A percentile compares a stretch with the other conserved stretches of the same genome.
These are phyloP conservation scores for Ranitomeya imitator DNA, from an alignment of 2,113 vertebrate species.

Conservation along the genomic window DNA sequence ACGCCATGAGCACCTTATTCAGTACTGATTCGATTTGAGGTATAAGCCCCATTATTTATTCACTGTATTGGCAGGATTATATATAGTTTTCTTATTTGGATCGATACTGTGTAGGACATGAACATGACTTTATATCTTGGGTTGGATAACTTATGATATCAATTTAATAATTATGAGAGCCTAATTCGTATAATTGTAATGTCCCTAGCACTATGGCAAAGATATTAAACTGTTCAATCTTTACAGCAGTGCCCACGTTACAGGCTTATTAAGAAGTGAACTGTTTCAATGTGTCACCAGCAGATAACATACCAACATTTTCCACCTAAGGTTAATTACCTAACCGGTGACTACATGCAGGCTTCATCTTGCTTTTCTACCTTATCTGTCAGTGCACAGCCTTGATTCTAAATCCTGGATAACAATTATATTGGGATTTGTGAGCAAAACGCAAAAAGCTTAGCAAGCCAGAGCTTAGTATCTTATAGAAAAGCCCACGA, in stretches of 20 bases:
- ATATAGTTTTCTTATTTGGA: too few species aligned
- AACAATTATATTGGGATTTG: neutral
- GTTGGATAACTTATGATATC: too few species aligned
- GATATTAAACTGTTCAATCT: neutral
- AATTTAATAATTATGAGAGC: too few species aligned
- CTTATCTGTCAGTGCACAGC: constrained; percentile 2
- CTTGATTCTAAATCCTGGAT: neutral
- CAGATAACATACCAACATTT: neutral
- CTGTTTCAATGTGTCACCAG: constrained; percentile 8
- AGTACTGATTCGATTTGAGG: too few species aligned
- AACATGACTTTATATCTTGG: too few species aligned
- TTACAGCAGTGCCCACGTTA: neutral
- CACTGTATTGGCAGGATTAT: too few species aligned
- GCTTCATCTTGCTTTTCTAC: neutral
- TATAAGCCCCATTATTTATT: too few species aligned
- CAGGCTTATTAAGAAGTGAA: neutral
- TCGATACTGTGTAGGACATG: too few species aligned
- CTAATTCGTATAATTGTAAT: too few species aligned
- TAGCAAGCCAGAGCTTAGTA: too few species aligned
- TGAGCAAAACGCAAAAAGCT: neutral
- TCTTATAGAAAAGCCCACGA: neutral
- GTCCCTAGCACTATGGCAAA: too few species aligned
- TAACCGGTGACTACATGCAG: neutral
- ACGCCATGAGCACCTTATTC: too few species aligned
- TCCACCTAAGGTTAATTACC: neutral